Percentiles rank a stretch among this genome's conserved stretches.
These are phyloP conservation scores for Periophthalmus modestus DNA, from an alignment of 2,113 vertebrate species.

Conservation along the genomic window DNA sequence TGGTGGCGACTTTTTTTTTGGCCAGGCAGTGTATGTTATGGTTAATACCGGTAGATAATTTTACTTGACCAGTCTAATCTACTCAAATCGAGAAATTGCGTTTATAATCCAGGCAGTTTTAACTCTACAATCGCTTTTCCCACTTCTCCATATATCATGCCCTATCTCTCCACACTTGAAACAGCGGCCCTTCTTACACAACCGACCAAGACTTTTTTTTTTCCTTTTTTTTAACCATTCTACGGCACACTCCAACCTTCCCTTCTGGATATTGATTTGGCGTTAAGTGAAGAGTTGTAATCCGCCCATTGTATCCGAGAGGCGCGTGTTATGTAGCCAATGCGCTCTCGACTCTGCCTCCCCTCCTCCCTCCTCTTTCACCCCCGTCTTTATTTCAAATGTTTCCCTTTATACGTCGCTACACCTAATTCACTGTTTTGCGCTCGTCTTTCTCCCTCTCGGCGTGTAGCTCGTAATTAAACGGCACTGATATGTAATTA, in stretches of 20 bases:
- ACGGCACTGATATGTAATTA: conserved; percentile 73
- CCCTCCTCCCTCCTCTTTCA: conserved; percentile 20
- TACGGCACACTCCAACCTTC: background rate
- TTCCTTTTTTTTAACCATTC: too few relatives aligned
- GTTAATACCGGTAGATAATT: too few relatives aligned
- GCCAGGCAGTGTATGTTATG: too few relatives aligned
- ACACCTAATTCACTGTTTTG: conserved; percentile 45
- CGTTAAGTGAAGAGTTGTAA: conserved; percentile 49
- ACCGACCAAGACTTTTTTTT: too few relatives aligned
- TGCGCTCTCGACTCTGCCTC: conserved; percentile 20
- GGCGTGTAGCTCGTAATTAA: conserved; percentile 64
- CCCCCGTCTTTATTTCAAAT: conserved; percentile 57
- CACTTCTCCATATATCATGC: too few relatives aligned
- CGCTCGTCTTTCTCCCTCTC: conserved; percentile 43
- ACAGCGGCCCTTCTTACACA: too few relatives aligned
- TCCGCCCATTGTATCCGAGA: conserved; percentile 28
- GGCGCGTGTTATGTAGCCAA: conserved; percentile 22
- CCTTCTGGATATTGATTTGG: conserved; percentile 57
- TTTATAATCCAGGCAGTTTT: too few relatives aligned
- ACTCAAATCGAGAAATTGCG: too few relatives aligned
- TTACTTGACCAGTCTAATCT: too few relatives aligned
- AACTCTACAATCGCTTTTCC: too few relatives aligned
- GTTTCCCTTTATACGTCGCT: conserved; percentile 53
- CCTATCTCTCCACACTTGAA: too few relatives aligned
- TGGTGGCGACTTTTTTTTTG: too few relatives aligned